A percentile compares a stretch with the other conserved stretches of the same genome.
Evolutionary conservation across 2,113 vertebrate genomes (phyloP).

Genomic region (Hippotragus niger): DNA sequence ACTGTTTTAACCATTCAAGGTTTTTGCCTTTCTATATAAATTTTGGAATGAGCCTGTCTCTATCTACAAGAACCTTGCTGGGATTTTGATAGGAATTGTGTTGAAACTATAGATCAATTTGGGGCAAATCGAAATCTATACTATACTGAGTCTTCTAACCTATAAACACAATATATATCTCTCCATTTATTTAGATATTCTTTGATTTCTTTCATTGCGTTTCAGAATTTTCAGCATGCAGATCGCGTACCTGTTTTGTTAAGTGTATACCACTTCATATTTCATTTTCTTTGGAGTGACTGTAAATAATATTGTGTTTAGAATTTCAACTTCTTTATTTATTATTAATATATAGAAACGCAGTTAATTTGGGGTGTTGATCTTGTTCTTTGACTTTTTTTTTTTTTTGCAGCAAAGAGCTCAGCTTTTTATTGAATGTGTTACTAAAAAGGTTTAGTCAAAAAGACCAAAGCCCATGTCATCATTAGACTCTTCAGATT

Average conservation of each 20-base stretch:
- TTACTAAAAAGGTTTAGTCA: background rate
- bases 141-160: background rate
- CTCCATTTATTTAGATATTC: slow-evolving; percentile 19
- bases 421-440: background rate
- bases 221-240: slow-evolving; percentile 10
- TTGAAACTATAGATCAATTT: background rate
- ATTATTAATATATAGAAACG: slow-evolving; percentile 9
- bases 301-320: background rate
- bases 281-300: slow-evolving; percentile 25
- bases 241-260: background rate
- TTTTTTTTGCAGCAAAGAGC: background rate
- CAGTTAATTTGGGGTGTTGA: background rate
- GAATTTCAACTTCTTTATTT: background rate
- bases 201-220: slow-evolving; percentile 9
- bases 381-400: background rate
- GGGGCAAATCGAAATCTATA: background rate
- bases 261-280: background rate
- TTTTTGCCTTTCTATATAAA: slow-evolving; percentile 16
- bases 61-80: background rate
- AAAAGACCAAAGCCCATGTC: background rate
- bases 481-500: background rate
- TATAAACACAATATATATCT: background rate
- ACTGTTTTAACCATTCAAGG: background rate
- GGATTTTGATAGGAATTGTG: background rate
- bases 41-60: slow-evolving; percentile 18